Base-by-base conservation (phyloP, 2,113 vertebrate genomes). In the Accipiter cooperii region DNA sequence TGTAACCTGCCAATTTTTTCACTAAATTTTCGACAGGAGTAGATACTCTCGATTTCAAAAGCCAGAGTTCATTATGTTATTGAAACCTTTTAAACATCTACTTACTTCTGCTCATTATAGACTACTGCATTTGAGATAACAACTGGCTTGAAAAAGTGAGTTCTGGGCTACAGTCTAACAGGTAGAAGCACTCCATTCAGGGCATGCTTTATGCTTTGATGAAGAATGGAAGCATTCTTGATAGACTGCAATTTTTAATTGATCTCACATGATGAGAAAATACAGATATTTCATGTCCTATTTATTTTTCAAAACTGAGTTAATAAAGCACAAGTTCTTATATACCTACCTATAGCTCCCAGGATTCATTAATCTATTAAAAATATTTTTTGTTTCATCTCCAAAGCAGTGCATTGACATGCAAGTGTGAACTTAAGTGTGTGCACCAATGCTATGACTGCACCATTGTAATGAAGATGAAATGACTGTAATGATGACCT, bases 401-500 rank as follows among this genome's bases (percentile, higher is more conserved):
- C 73, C 40, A 42, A 31, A 65, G 76, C 58, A 46, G 44, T 5
- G 36, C 74, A 28, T 29, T 73, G 61, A 77, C 61, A 68, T 92
- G 90, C 79, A 58, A 13, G 63, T 82, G 38, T 58, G 87, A 95
- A 21, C 75, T 79, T 57, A 40, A 76, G 84, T 14, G 34, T 69
- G 75, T 91, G 96, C 87, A 49, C 95, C 90, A n/a, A 16, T 87
- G 93, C 96, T 61, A 44, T 42, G 87, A 63, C 92, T 93, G 84
- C 73, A 88, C 95, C 49, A 44, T 74, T 40, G 92, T 98, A 98
- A 98, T 98, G 98, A 98, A 98, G 98, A 98, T 97, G 94, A 96
- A 98, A 92, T 71, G 96, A 93, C 95, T 97, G 61, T 84, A 87
- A 97, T 97, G 93, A 65, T 98, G 98, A 98, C 98, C 98, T 98